Percentiles rank a stretch among this genome's conserved stretches.
Conservation (phyloP, 2,888 invertebrate genomes). For the Punctoribates punctum region DNA sequence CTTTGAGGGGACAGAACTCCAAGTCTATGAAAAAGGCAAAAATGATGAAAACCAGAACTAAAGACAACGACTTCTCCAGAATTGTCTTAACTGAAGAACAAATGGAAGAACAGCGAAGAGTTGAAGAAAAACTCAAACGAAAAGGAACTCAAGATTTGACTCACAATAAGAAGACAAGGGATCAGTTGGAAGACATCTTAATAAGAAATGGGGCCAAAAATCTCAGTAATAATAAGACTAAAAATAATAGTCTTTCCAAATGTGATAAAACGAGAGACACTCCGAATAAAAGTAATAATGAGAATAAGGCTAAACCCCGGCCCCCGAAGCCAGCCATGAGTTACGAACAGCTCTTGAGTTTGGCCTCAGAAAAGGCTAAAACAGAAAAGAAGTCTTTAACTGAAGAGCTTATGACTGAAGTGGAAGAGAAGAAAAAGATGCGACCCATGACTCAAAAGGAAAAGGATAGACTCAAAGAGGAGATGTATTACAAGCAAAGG, state of each 20-base stretch:
- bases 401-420: constrained; percentile 37
- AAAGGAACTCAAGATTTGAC: constrained; percentile 36
- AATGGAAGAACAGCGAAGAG: constrained; percentile 43
- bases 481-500: constrained; percentile 40
- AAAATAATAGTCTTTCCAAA: not conserved
- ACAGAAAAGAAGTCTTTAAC: constrained; percentile 22
- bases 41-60: constrained; percentile 47
- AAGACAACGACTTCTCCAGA: constrained; percentile 47
- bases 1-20: constrained; percentile 45
- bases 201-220: not conserved
- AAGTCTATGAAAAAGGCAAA: constrained; percentile 47
- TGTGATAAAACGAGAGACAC: not conserved
- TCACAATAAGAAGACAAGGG: not conserved
- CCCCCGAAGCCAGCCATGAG: constrained; percentile 25
- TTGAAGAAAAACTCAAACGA: constrained; percentile 43
- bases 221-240: not conserved
- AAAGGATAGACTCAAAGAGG: constrained; percentile 43
- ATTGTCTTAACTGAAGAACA: constrained; percentile 46
- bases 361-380: constrained; percentile 37
- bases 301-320: not conserved
- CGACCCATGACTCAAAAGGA: constrained; percentile 45
- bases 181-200: not conserved
- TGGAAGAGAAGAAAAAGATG: constrained; percentile 44
- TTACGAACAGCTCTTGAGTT: constrained; percentile 34
- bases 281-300: not conserved